A percentile compares a stretch with the other conserved stretches of the same genome.
These are phyloP conservation scores for Crocodylus rhombifer DNA, from an alignment of 2,797 vertebrate genomes.

Conservation along the genomic window DNA sequence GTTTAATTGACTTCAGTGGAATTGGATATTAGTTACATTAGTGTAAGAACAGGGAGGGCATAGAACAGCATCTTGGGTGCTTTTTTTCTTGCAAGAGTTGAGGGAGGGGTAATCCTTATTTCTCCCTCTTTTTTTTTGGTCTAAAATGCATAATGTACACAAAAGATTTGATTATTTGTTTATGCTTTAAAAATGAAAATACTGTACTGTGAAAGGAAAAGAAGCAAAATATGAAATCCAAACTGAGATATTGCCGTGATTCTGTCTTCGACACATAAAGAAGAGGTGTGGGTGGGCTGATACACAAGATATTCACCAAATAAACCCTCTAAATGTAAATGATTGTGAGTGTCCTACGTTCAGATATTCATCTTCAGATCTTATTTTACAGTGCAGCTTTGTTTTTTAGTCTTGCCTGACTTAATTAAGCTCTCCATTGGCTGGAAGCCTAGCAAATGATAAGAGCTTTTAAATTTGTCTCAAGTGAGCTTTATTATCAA, in stretches of 20 bases:
- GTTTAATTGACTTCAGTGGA: not conserved
- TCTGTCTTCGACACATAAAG: not conserved
- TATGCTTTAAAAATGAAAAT: not conserved
- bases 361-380: not conserved
- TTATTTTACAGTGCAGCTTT: not conserved
- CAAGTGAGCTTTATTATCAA: not conserved
- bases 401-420: not conserved
- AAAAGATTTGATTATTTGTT: not conserved
- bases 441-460: not conserved
- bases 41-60: not conserved
- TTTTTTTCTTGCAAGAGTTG: not conserved
- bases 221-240: not conserved
- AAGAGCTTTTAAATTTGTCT: not conserved
- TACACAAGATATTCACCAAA: conserved; percentile 1
- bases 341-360: conserved; percentile 7
- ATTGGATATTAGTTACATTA: not conserved
- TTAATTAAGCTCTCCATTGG: not conserved
- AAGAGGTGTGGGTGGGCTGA: not conserved
- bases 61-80: not conserved
- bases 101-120: not conserved
- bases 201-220: not conserved
- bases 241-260: not conserved
- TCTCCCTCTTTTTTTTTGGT: not conserved
- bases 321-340: not conserved
- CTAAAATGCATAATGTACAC: not conserved